Base-by-base conservation (phyloP, 1,140 invertebrate species). In the Macrocentrus cingulum region DNA sequence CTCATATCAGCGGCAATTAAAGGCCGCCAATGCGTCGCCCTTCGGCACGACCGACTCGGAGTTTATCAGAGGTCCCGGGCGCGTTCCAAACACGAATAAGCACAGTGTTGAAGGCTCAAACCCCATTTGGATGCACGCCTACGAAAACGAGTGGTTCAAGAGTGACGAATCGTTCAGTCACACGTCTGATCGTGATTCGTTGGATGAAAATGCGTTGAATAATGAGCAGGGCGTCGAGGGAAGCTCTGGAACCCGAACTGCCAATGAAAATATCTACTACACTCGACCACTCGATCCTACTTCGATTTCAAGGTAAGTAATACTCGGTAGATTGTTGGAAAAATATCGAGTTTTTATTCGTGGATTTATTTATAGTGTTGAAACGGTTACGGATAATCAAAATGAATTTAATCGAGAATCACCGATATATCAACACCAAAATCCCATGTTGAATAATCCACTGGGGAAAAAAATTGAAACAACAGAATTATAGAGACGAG, bases 111-210 rank as follows among this genome's bases (percentile, higher is more conserved):
- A 95, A 77, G 94, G 94, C 25, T 94, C 91, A 6, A 97, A 97
- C 82, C 94, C 94, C 0, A 95, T 97, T 65, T 97, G 94, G 94
- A 86, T 96, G 76, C 91, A 93, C 66, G 91, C 92, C 5, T 95
- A 95, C 69, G 92, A 95, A 76, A 95, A 95, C 74, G 92, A 94
- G 71, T 96, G 93, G 92, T 95, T 92, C 71, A 95, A 95, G 78
- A 88, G 87, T 57, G 89, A 91, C 58, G 90, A 91, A 66, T 90
- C 90, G 22, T 81, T 62, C 65, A 88, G 86, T 72, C 86, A 87
- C 71, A 84, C 81, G 20, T 92, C 90, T 0, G 90, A 91, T 55
- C 84, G 88, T 19, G 92, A 95, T 76, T 94, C 92, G 0, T 76
- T 95, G 29, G 92, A 95, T 65, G 91, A 94, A 67, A 94, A 95